These are phyloP conservation scores for Sinocyclocheilus rhinocerous DNA, from an alignment of 2,113 vertebrate species.

Conservation along the genomic window DNA sequence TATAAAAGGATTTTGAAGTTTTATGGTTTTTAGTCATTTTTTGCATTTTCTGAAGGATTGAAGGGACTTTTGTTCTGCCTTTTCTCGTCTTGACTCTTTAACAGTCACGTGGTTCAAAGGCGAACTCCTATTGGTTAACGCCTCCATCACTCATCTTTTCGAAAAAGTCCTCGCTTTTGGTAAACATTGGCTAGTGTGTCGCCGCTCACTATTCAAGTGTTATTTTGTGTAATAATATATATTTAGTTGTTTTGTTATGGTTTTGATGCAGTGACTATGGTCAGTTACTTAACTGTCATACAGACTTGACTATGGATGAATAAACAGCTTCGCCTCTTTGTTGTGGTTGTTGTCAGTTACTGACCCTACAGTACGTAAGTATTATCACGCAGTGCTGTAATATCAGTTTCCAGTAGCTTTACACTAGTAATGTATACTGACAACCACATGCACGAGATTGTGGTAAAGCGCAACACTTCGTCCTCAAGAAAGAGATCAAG, in stretches of 20 bases:
- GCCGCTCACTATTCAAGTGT: not conserved
- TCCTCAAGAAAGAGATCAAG: conserved; percentile 68
- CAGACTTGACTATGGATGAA: not conserved
- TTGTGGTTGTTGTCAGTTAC: conserved; percentile 10
- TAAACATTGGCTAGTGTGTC: not conserved
- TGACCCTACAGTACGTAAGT: not conserved
- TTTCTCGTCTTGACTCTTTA: not conserved
- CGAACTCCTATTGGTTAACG: not conserved
- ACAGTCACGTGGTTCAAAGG: conserved; percentile 8
- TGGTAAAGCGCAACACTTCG: conserved; percentile 63
- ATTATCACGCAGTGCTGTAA: not conserved
- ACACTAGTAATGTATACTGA: conserved; percentile 38
- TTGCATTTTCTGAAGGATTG: not conserved
- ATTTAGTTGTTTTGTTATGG: not conserved
- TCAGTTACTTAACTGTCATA: not conserved
- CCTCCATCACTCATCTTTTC: not conserved
- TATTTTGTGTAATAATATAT: not conserved
- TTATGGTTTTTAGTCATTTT: not conserved
- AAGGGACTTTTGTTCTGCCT: conserved; percentile 10
- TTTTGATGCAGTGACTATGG: not conserved
- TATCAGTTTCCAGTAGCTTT: not conserved
- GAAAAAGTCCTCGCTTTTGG: not conserved
- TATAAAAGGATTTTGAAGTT: not conserved
- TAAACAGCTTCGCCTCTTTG: not conserved
- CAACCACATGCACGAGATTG: conserved; percentile 46